Base-by-base conservation (phyloP, 2,797 vertebrate genomes). In the Tragopan temminckii region DNA sequence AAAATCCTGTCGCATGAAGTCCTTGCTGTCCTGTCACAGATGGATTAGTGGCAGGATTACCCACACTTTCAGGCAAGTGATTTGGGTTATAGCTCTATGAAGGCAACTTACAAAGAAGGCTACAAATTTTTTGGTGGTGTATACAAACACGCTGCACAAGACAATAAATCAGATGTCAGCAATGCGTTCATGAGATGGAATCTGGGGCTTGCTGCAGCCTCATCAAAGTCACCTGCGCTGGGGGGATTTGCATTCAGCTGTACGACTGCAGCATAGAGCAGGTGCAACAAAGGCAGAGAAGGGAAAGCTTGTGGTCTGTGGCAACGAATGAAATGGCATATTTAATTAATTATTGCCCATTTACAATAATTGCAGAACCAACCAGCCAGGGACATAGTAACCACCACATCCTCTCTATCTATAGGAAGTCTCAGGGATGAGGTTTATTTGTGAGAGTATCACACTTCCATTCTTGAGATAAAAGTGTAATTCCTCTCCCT, bases 1-100 rank as follows among this genome's bases (percentile, higher is more conserved):
- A 52, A 62, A 66, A 9, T 43, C 69, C 20, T 1, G 1, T 40
- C 33, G 21, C 33, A 17, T 13, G 31, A 48, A 29, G 23, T 48
- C 74, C 66, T 81, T 36, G 70, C 58, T 61, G 59, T 57, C 45
- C 40, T 70, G 72, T 72, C 69, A 38, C 79, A 67, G 72, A 58
- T 33, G 85, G 68, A 70, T 95, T 83, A 90, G 76, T 38, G 62
- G 76, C 52, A 77, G 86, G 63, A 79, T 80, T 88, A 68, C 59
- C 42, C 50, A 75, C 84, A 31, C 50, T 75, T 75, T 75, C 48
- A 48, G 55, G 76, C 0, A 0, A 5, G 3, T 48, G 74, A 79
- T 64, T 84, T 80, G 63, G 80, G 53, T 61, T 45, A 48, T 2
- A 75, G 80, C 35, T 90, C 33, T 33, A 1, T 27, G 38, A 57